phyloP scores from a whole-genome alignment of 2,888 invertebrate species.

The Taenaris catops region DNA sequence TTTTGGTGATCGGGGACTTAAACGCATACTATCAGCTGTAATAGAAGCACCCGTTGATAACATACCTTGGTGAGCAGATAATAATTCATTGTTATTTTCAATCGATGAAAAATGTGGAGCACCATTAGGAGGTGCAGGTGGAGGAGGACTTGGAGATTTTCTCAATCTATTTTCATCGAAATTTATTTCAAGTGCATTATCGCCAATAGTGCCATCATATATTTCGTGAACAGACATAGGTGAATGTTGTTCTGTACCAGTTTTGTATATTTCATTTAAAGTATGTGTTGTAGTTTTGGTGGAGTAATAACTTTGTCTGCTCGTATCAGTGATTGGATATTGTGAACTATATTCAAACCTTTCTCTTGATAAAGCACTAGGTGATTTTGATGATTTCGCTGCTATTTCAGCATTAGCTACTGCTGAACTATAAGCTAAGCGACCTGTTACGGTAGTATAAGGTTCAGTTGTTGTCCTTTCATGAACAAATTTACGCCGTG shows the following conservation, averaged over 20 bases:
- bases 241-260: constrained; percentile 77
- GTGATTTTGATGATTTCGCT: constrained; percentile 71
- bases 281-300: constrained; percentile 54
- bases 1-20: constrained; percentile 86
- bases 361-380: constrained; percentile 76
- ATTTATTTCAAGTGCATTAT: constrained; percentile 63
- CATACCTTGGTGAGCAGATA: constrained; percentile 46
- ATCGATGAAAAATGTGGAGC: constrained; percentile 66
- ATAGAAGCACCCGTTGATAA: constrained; percentile 46
- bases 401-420: constrained; percentile 82
- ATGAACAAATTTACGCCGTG: constrained; percentile 77
- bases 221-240: constrained; percentile 83
- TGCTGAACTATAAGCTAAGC: constrained; percentile 83
- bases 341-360: constrained; percentile 79
- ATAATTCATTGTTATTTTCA: constrained; percentile 51
- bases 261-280: constrained; percentile 74
- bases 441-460: constrained; percentile 82
- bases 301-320: constrained; percentile 57
- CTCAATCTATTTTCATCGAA: constrained; percentile 69
- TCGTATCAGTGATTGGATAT: constrained; percentile 62
- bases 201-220: constrained; percentile 78
- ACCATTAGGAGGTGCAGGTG: constrained; percentile 88
- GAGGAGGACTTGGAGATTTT: constrained; percentile 87
- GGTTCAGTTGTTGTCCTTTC: constrained; percentile 81
- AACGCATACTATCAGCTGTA: constrained; percentile 68